phyloP scores from a whole-genome alignment of 2,797 vertebrate genomes.

The Sebastes kiyomatsui region DNA sequence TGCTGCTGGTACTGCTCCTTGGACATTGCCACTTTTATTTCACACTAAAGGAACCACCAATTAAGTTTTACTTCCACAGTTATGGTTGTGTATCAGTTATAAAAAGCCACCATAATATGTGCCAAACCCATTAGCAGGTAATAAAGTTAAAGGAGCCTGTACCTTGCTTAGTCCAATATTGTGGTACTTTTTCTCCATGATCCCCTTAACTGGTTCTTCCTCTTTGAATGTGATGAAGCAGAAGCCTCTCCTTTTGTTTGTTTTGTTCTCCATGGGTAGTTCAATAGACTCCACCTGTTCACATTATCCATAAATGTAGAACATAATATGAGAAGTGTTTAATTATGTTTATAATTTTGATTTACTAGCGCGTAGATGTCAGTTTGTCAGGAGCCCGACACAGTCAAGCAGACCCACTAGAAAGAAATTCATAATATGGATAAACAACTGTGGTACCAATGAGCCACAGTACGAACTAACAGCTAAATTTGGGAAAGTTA shows the following conservation, averaged over 20 bases:
- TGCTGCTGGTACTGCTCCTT: conserved; percentile 99
- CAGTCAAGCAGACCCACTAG: not conserved
- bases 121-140: no score
- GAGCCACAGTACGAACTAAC: not conserved
- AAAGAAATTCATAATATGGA: not conserved
- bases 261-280: conserved; percentile 99
- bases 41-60: conserved; percentile 84
- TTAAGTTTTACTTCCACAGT: not conserved
- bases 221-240: conserved; percentile 99
- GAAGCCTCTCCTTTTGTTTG: conserved; percentile 97
- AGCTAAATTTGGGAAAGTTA: not conserved
- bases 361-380: not conserved
- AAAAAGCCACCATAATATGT: no score
- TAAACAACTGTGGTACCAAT: no score
- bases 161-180: conserved; percentile 99
- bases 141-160: conserved; percentile 15
- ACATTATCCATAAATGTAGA: not conserved
- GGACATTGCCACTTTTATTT: conserved; percentile 99
- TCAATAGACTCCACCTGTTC: conserved; percentile 95
- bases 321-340: not conserved
- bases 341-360: not conserved
- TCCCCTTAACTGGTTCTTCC: conserved; percentile 95
- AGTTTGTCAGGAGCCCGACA: not conserved
- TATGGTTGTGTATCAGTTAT: not conserved
- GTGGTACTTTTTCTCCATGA: conserved; percentile 99